Percentiles rank a stretch among this genome's conserved stretches.
Conservation (phyloP, 1,140 invertebrate genomes). For the Caerostris extrusa region DNA sequence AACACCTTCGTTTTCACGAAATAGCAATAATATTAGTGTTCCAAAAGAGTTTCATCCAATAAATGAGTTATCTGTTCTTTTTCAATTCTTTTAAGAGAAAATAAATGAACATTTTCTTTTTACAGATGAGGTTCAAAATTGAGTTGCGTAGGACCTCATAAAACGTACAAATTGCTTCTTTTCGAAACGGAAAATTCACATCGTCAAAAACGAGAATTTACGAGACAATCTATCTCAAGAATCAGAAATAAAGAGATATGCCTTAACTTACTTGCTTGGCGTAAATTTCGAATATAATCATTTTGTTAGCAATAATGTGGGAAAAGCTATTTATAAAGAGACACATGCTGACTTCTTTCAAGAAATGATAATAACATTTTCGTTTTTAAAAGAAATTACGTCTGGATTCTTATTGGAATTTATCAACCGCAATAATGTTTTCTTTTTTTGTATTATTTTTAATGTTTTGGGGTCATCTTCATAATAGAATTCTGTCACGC, state of each 20-base stretch:
- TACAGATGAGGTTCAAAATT: background rate
- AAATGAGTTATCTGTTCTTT: background rate
- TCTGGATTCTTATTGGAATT: background rate
- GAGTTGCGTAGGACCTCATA: background rate
- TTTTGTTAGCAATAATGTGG: background rate
- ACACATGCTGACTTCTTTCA: background rate
- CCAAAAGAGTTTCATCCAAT: constrained; percentile 4
- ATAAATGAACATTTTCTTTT: background rate
- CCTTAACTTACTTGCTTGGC: background rate
- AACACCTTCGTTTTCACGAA: background rate
- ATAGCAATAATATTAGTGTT: background rate
- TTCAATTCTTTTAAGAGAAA: background rate
- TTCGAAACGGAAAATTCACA: background rate
- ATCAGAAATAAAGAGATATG: background rate
- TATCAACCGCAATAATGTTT: background rate
- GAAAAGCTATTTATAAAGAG: background rate
- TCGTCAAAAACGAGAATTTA: constrained; percentile 4
- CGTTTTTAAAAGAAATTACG: background rate
- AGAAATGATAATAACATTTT: background rate
- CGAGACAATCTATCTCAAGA: background rate
- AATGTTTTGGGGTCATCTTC: background rate
- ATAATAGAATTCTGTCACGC: background rate
- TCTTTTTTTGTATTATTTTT: background rate
- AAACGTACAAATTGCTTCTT: constrained; percentile 4
- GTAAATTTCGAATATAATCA: background rate